Conservation (phyloP, 2,113 vertebrate species). For the Hepsetus odoe region DNA sequence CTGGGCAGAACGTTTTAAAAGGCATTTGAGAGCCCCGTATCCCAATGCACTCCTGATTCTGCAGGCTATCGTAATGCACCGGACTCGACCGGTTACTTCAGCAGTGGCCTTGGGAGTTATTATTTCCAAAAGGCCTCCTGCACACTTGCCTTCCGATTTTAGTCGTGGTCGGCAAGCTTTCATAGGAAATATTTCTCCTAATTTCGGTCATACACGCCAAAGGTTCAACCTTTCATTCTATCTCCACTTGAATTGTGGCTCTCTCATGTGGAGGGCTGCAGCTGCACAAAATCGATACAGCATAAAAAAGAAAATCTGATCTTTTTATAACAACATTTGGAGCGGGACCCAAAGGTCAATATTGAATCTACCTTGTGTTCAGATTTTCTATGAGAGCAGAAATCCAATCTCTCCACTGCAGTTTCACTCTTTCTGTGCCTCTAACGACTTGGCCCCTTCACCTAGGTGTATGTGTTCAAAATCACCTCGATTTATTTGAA, state of each 20-base stretch:
- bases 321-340: slow-evolving; percentile 22
- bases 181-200: neutral
- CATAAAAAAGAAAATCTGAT: slow-evolving; percentile 27
- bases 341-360: slow-evolving; percentile 22
- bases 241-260: neutral
- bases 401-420: slow-evolving; percentile 25
- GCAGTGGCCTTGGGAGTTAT: neutral
- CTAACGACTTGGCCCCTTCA: neutral
- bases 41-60: slow-evolving; percentile 49
- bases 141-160: neutral
- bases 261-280: slow-evolving; percentile 5
- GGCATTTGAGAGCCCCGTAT: slow-evolving; percentile 56
- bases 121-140: slow-evolving; percentile 25
- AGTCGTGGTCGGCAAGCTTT: neutral
- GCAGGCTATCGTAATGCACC: slow-evolving; percentile 1
- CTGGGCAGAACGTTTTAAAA: slow-evolving; percentile 63
- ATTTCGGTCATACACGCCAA: slow-evolving; percentile 3
- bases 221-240: slow-evolving; percentile 11
- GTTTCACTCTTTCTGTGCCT: neutral
- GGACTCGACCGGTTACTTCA: neutral
- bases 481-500: neutral
- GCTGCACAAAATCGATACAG: slow-evolving; percentile 21
- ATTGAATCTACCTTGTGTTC: slow-evolving; percentile 26
- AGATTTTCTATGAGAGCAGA: slow-evolving; percentile 12
- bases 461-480: neutral